Evolutionary conservation across 2,797 vertebrate species (phyloP).

Genomic region (Ambastaia sidthimunki): DNA sequence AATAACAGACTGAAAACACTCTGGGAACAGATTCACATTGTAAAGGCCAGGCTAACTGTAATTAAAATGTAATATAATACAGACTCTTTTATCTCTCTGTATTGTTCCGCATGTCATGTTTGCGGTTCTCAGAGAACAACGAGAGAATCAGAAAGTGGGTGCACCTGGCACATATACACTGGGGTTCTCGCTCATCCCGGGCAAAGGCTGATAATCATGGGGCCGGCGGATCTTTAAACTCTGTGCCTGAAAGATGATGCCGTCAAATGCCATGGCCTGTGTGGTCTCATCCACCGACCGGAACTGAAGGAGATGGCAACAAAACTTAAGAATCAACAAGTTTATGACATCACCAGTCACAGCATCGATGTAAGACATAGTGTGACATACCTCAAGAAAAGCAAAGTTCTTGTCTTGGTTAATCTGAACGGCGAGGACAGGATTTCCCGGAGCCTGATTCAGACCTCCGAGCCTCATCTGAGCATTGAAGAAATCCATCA

Average conservation of each 20-base stretch:
- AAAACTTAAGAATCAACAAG: background rate
- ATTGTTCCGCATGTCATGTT: background rate
- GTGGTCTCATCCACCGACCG: slow-evolving; percentile 95
- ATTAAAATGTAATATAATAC: background rate
- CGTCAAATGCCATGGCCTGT: slow-evolving; percentile 96
- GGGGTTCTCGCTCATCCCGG: slow-evolving; percentile 94
- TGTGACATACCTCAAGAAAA: slow-evolving; percentile 85
- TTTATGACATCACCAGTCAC: background rate
- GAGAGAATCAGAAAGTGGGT: slow-evolving; percentile 22
- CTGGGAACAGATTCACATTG: background rate
- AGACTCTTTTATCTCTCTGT: background rate
- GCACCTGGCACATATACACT: slow-evolving; percentile 93
- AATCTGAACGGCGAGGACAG: slow-evolving; percentile 92
- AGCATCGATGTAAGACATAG: no score
- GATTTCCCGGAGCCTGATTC: slow-evolving; percentile 91
- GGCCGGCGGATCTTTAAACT: slow-evolving; percentile 93
- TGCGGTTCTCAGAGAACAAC: background rate
- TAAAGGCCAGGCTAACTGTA: background rate
- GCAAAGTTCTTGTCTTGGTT: slow-evolving; percentile 97
- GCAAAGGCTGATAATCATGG: slow-evolving; percentile 92
- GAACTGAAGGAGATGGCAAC: slow-evolving; percentile 76
- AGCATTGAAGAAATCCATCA: slow-evolving; percentile 97
- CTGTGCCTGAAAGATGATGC: slow-evolving; percentile 95
- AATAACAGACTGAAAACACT: background rate
- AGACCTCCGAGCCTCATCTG: slow-evolving; percentile 93